These are phyloP conservation scores for Gnathonemus echidnorhynchus DNA, from an alignment of 2,113 vertebrate genomes.

Conservation along the genomic window DNA sequence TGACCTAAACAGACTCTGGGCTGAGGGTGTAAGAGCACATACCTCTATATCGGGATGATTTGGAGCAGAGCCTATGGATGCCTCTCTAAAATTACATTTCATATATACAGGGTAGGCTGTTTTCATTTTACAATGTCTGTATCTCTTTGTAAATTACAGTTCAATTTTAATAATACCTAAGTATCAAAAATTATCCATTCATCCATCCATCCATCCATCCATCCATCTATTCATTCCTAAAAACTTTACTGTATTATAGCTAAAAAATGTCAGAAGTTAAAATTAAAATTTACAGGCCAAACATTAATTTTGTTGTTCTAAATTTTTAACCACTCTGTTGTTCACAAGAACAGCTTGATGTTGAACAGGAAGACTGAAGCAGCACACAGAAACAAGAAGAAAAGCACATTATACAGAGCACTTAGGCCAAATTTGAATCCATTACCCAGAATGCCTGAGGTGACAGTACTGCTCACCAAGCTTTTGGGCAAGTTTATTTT, in stretches of 20 bases:
- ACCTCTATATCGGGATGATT: conserved; percentile 36
- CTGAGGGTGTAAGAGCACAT: conserved; percentile 54
- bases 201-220: background rate
- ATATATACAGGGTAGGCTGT: background rate
- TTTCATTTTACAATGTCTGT: background rate
- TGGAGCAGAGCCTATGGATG: conserved; percentile 30
- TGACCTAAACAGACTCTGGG: conserved; percentile 69
- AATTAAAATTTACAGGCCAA: background rate
- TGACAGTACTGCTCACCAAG: background rate
- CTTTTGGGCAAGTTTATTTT: background rate
- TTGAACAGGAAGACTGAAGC: background rate
- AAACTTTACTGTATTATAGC: background rate
- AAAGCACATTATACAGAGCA: background rate
- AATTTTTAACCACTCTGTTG: background rate
- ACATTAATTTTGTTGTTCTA: background rate
- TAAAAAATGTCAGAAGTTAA: background rate
- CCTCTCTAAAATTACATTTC: background rate
- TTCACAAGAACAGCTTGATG: background rate
- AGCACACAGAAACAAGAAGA: background rate
- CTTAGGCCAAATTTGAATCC: background rate
- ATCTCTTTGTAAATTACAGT: background rate
- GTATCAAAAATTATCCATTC: background rate
- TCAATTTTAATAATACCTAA: background rate
- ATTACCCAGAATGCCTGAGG: background rate
- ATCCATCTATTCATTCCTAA: background rate